Base-by-base conservation (phyloP, 2,888 invertebrate genomes). In the Ophion slaviceki region DNA sequence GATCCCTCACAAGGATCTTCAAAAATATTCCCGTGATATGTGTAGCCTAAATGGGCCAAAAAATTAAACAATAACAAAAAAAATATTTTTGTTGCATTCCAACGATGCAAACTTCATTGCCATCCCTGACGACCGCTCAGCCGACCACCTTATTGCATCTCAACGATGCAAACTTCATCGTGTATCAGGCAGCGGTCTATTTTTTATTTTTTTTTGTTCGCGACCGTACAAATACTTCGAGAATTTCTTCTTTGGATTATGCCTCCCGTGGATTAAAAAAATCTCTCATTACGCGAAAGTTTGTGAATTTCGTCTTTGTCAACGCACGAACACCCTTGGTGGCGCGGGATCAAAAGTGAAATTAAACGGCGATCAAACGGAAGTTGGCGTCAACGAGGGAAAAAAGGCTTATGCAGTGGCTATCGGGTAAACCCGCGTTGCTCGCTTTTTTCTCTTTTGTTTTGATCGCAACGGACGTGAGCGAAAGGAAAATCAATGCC, bases 401-500 rank as follows among this genome's bases (percentile, higher is more conserved):
- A 70, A 77, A 82, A 20, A 79, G 64, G 7, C 47, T 75, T 40
- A 17, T 17, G 17, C 61, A 66, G 66, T 72, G 57, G 61, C 80
- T 74, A 80, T 67, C 66, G 62, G 32, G 47, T 47, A 53, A 45
- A 14, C 40, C 32, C 47, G 78, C 32, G 57, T 57, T 45, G 40
- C 24, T 80, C 17, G 17, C 2, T 64, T 45, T 75, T 72, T 68
- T 57, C 45, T 24, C 64, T 24, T 59, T 59, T 8, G 57, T 59
- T 20, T 64, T 62, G 28, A 79, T 72, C 71, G 61, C 47, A 47
- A 68, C 17, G 72, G 66, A 59, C 36, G 82, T 67, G 77, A 36
- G 71, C 61, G 32, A 79, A 74, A 77, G 40, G 40, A 61, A 67
- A 70, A 74, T 80, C 62, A 82, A 79, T 67, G 32, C 45, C 47